Conservation (phyloP, 2,797 vertebrate genomes). For the Peromyscus aztecus region DNA sequence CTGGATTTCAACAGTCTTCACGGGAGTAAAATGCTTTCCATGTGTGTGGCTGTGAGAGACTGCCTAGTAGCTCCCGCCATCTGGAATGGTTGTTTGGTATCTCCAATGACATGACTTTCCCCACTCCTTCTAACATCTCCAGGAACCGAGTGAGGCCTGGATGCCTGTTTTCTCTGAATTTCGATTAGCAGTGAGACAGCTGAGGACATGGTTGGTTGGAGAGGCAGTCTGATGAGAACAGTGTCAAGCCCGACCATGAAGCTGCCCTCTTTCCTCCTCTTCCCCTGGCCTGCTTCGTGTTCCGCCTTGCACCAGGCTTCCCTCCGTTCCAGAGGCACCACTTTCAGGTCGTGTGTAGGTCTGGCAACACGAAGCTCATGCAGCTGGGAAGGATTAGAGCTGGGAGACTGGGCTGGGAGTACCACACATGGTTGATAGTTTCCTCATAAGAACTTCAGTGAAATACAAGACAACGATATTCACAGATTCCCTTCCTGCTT, state of each 20-base stretch:
- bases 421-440: conserved; percentile 31
- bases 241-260: not conserved
- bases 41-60: conserved; percentile 14
- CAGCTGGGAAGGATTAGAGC: conserved; percentile 55
- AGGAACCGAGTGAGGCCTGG: not conserved
- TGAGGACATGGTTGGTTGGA: not conserved
- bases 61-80: not conserved
- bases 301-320: not conserved
- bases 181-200: not conserved
- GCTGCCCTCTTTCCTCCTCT: not conserved
- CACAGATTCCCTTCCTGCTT: not conserved
- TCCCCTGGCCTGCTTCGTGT: not conserved
- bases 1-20: conserved; percentile 31
- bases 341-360: not conserved
- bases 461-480: conserved; percentile 9
- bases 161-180: conserved; percentile 16
- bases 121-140: conserved; percentile 29
- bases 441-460: conserved; percentile 76
- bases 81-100: conserved; percentile 45
- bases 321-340: not conserved
- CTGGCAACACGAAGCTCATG: not conserved
- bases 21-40: conserved; percentile 64
- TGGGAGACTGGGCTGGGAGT: not conserved
- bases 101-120: conserved; percentile 22
- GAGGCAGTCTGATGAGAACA: not conserved